phyloP scores from a whole-genome alignment of 2,888 invertebrate species.

The Doris montereyensis region DNA sequence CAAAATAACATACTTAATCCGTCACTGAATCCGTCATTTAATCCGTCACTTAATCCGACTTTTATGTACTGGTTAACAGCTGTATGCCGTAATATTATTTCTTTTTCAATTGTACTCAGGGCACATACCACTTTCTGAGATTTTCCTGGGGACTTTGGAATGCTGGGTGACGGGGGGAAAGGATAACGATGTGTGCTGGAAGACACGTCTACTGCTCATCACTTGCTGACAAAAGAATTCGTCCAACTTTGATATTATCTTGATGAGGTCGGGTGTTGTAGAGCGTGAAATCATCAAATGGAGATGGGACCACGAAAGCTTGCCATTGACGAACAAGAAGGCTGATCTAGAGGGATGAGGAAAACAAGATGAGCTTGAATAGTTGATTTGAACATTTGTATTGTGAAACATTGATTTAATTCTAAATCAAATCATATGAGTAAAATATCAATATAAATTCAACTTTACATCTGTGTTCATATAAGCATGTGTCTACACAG shows the following conservation, averaged over 20 bases:
- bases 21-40: too few species aligned
- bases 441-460: too few species aligned
- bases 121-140: slow-evolving; percentile 39
- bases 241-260: slow-evolving; percentile 96
- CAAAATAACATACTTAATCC: too few species aligned
- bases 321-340: slow-evolving; percentile 92
- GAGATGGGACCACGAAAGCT: slow-evolving; percentile 93
- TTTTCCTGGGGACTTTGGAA: slow-evolving; percentile 30
- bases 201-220: slow-evolving; percentile 93
- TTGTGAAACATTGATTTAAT: too few species aligned
- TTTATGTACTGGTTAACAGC: too few species aligned
- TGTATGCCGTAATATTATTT: too few species aligned
- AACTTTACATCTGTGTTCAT: too few species aligned
- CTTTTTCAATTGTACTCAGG: too few species aligned
- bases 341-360: slow-evolving; percentile 78
- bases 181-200: slow-evolving; percentile 69
- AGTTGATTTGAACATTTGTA: too few species aligned
- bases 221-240: slow-evolving; percentile 99
- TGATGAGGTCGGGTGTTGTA: slow-evolving; percentile 95
- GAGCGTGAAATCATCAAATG: slow-evolving; percentile 97
- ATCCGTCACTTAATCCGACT: too few species aligned
- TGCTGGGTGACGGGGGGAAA: slow-evolving; percentile 6
- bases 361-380: not conserved
- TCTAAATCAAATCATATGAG: too few species aligned
- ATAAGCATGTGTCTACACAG: too few species aligned